Evolutionary conservation across 2,113 vertebrate genomes (phyloP), one percentile per base, ranked within the genome.

Genomic region (Candoia aspera): DNA sequence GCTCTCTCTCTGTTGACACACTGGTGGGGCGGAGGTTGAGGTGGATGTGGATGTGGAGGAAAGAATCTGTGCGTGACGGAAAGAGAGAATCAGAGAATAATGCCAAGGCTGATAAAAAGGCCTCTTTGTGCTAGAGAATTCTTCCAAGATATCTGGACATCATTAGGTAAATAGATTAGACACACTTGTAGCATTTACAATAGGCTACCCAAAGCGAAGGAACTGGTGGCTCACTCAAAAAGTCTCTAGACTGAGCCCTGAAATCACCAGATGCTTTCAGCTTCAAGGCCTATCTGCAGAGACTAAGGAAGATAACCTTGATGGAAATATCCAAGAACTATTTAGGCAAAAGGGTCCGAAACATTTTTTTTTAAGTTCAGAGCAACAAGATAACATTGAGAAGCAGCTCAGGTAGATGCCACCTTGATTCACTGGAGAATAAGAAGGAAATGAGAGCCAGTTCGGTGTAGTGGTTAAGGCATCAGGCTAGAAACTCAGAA

Each of bases 1-100:
- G 93, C 94, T 95, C 93, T 95, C 46, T 86, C 90, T 89, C 92
- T 95, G 91, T 91, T 94, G 94, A 59, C 88, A 92, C 88, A 92
- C 88, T 0, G 0, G 85, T 54, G 93, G 64, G 68, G 91, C 4
- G 33, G 84, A 46, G 55, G 86, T 46, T 10, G 33, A 53, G 29
- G n/a, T 57, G 46, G 84, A 91, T 93, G 93, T 86, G 87, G 42
- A 55, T 93, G 93, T 86, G 87, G 42, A 55, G 86, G 54, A 37
- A 10, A 87, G n/a, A 19, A 23, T 83, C 26, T 17, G 64, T 1
- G 26, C 21, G 53, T 12, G 26, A 3, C 0, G 59, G 92, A 92
- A 1, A 93, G 87, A 26, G 94, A 89, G 86, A 46, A 23, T 42
- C 21, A 5, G 29, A 87, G 68, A 26, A 21, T 17, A 33, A 89